Percentiles rank a stretch among this genome's conserved stretches.
These are phyloP conservation scores for Seriola dumerili DNA, from an alignment of 2,113 vertebrate species.

Conservation along the genomic window DNA sequence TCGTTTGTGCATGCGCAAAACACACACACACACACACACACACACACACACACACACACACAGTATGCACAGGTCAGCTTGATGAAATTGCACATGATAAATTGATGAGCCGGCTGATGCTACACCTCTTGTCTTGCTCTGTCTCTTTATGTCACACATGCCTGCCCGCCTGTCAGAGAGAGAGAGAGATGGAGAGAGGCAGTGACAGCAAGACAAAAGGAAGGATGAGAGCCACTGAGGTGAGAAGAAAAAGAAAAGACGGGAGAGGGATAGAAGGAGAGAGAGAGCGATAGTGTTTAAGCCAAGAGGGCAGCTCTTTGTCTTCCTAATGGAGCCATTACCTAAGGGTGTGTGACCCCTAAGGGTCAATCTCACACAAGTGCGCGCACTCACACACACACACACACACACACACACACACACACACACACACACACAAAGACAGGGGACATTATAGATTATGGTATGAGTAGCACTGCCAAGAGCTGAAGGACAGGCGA, in stretches of 20 bases:
- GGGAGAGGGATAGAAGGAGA: conserved; percentile 11
- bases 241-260: conserved; percentile 14
- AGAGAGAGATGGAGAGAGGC: background rate
- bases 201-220: conserved; percentile 18
- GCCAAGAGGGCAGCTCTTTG: conserved; percentile 61
- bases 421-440: conserved; percentile 10
- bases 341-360: conserved; percentile 59
- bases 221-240: background rate
- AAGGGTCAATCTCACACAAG: conserved; percentile 48
- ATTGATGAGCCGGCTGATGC: conserved; percentile 56
- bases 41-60: conserved; percentile 21
- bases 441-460: conserved; percentile 34
- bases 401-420: conserved; percentile 8
- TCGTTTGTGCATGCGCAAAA: conserved; percentile 8
- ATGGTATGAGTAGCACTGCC: conserved; percentile 38
- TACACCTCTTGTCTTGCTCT: conserved; percentile 33
- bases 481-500: conserved; percentile 51
- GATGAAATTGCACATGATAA: conserved; percentile 63
- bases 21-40: conserved; percentile 14
- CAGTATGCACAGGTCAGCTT: conserved; percentile 37
- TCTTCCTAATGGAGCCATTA: conserved; percentile 79
- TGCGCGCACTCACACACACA: conserved; percentile 2
- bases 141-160: conserved; percentile 46
- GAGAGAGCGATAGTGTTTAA: conserved; percentile 46
- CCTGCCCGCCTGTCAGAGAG: conserved; percentile 15